A percentile compares a stretch with the other conserved stretches of the same genome.
Conservation (phyloP, 2,888 invertebrate genomes). For the Acronicta psi region DNA sequence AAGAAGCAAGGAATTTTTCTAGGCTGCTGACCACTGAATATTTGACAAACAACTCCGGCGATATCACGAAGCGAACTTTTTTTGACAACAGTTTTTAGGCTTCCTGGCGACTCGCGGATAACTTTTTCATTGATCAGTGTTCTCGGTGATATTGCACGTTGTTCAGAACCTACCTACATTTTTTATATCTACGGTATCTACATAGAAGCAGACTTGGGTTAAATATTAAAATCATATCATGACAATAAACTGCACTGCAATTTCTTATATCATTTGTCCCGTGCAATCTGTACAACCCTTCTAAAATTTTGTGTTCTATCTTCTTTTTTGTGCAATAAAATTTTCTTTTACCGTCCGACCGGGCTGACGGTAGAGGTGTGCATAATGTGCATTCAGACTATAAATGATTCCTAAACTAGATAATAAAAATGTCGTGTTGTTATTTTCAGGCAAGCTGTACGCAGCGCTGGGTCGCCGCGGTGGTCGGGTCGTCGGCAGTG, state of each 20-base stretch:
- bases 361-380: too few relatives aligned
- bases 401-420: too few relatives aligned
- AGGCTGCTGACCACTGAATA: conserved; percentile 81
- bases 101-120: conserved; percentile 65
- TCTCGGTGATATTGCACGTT: conserved; percentile 7
- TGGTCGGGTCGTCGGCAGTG: conserved; percentile 96
- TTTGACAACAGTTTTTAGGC: conserved; percentile 67
- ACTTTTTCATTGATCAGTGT: conserved; percentile 44
- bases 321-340: too few relatives aligned
- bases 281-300: too few relatives aligned
- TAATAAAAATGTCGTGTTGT: not conserved
- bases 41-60: conserved; percentile 73
- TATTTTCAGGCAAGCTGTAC: conserved; percentile 94
- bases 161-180: conserved; percentile 6
- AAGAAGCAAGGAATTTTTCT: conserved; percentile 84
- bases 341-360: too few relatives aligned
- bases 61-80: conserved; percentile 80
- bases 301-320: too few relatives aligned
- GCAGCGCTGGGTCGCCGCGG: conserved; percentile 96
- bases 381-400: too few relatives aligned
- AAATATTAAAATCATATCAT: too few relatives aligned
- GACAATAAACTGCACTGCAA: too few relatives aligned
- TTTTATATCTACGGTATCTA: not conserved
- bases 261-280: too few relatives aligned
- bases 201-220: not conserved